Percentiles rank a stretch among this genome's conserved stretches.
These are phyloP conservation scores for Trissonchulus latispiculum DNA, from an alignment of 2,888 invertebrate genomes.

Conservation along the genomic window DNA sequence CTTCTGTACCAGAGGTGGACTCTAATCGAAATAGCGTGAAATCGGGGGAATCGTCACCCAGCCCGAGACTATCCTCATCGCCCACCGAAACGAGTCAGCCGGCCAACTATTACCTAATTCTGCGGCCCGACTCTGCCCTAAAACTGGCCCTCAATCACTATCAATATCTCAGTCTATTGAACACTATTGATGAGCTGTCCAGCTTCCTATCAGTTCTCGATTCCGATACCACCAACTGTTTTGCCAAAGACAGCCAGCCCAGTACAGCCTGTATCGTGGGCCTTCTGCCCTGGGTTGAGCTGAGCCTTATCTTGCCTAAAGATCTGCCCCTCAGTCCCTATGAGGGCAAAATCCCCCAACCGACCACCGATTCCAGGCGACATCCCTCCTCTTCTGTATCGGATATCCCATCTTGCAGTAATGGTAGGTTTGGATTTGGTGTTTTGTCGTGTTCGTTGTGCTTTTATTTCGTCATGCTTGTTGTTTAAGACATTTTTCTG, in stretches of 20 bases:
- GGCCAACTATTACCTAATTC: neutral
- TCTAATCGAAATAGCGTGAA: neutral
- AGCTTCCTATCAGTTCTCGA: constrained; percentile 33
- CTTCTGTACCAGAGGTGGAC: neutral
- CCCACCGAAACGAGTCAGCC: neutral
- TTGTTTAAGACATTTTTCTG: too few species aligned
- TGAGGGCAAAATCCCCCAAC: neutral
- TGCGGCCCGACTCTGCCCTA: constrained; percentile 20
- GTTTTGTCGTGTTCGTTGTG: too few species aligned
- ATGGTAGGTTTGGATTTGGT: too few species aligned
- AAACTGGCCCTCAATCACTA: constrained; percentile 37
- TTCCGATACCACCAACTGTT: constrained; percentile 25
- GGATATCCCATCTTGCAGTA: too few species aligned
- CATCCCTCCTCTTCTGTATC: too few species aligned
- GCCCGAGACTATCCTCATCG: neutral
- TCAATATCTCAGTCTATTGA: constrained; percentile 34
- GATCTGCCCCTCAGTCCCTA: constrained; percentile 17
- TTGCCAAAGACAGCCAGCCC: neutral
- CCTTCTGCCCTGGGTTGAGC: constrained; percentile 7
- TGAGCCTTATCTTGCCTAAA: constrained; percentile 17
- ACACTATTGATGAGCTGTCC: constrained; percentile 25
- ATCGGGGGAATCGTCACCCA: neutral
- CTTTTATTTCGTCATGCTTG: too few species aligned
- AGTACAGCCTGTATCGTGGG: neutral
- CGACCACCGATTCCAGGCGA: too few species aligned